Conservation (phyloP, 2,113 vertebrate genomes). For the Odontesthes bonariensis region DNA sequence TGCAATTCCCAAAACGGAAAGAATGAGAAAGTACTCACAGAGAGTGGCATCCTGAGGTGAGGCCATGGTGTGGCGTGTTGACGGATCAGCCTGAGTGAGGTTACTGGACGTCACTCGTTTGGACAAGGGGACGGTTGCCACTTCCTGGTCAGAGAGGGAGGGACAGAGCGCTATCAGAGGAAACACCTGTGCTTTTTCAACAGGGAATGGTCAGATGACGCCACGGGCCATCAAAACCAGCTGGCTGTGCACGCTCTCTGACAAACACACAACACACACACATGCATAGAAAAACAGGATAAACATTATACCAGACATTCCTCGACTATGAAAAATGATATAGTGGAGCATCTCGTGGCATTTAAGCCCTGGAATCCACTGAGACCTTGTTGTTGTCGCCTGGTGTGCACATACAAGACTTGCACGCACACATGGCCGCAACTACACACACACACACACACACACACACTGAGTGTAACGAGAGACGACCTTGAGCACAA, state of each 20-base stretch:
- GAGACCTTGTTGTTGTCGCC: slow-evolving; percentile 28
- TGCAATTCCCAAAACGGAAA: background rate
- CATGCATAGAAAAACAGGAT: background rate
- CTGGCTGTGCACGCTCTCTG: background rate
- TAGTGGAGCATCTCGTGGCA: slow-evolving; percentile 19
- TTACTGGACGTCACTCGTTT: slow-evolving; percentile 33
- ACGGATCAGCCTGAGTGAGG: slow-evolving; percentile 8
- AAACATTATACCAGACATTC: background rate
- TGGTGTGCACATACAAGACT: slow-evolving; percentile 4
- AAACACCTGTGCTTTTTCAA: slow-evolving; percentile 66
- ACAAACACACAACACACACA: slow-evolving; percentile 2
- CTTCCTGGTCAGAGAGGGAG: slow-evolving; percentile 71
- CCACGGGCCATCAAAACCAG: slow-evolving; percentile 13
- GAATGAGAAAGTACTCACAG: slow-evolving; percentile 59
- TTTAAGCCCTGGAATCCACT: slow-evolving; percentile 19
- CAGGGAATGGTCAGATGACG: slow-evolving; percentile 16
- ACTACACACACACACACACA: slow-evolving; percentile 1
- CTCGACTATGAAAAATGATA: slow-evolving; percentile 30
- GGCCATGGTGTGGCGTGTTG: slow-evolving; percentile 51
- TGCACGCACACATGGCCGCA: too few relatives aligned
- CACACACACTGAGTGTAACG: slow-evolving; percentile 26
- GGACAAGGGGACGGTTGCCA: slow-evolving; percentile 41
- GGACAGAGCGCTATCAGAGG: slow-evolving; percentile 58
- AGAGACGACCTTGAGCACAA: slow-evolving; percentile 56
- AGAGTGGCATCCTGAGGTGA: slow-evolving; percentile 29